These are phyloP conservation scores for Melanerpes aurifrons DNA, from an alignment of 2,113 vertebrate genomes.

Conservation along the genomic window DNA sequence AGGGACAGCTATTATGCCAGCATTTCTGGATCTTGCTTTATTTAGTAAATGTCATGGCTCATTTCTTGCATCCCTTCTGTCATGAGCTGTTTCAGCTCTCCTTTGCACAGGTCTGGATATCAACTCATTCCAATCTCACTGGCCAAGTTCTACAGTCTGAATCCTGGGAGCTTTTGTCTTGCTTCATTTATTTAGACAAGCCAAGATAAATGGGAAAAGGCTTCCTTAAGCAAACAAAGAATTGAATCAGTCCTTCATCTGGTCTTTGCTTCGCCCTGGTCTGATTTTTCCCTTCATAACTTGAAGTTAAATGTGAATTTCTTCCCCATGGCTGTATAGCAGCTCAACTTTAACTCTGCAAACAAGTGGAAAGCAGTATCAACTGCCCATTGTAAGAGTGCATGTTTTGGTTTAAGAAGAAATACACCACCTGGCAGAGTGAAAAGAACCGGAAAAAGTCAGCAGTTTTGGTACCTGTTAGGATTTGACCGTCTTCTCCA, in stretches of 20 bases:
- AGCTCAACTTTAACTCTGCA: background rate
- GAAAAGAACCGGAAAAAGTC: background rate
- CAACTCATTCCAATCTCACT: background rate
- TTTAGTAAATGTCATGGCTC: background rate
- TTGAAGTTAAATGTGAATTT: background rate
- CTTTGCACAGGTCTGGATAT: background rate
- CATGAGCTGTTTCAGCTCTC: background rate
- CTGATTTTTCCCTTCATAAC: background rate
- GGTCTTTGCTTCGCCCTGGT: background rate
- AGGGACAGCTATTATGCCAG: background rate
- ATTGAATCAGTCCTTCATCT: background rate
- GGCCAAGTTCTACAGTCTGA: background rate
- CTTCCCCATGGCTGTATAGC: background rate
- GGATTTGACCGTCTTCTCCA: constrained; percentile 21
- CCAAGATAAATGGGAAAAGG: background rate
- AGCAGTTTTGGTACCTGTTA: background rate
- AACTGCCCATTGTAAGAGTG: background rate
- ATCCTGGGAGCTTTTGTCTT: background rate
- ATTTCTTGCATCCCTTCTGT: background rate
- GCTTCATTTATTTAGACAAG: background rate
- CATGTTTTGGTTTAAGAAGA: background rate
- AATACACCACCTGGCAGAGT: background rate
- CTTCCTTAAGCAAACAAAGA: background rate
- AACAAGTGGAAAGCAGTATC: background rate
- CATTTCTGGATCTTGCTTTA: background rate